Percentiles rank a stretch among this genome's conserved stretches.
Conservation (phyloP, 2,113 vertebrate species). For the Mellivora capensis region DNA sequence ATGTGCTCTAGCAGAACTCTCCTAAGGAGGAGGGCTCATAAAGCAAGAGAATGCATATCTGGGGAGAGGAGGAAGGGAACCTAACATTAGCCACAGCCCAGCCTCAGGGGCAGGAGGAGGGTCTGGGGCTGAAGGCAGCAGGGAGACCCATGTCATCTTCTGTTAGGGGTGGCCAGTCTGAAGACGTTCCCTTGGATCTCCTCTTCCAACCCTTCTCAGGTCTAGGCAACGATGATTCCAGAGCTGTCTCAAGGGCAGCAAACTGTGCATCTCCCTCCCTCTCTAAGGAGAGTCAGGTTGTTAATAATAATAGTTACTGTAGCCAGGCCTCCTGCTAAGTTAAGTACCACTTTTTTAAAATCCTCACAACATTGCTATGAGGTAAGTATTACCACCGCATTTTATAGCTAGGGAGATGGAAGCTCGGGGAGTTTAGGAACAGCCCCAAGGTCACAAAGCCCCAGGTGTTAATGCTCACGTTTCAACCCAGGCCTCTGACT, state of each 20-base stretch:
- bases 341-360: not conserved
- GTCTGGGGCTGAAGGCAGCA: not conserved
- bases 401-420: not conserved
- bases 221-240: not conserved
- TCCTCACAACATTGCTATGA: not conserved
- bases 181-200: too few relatives aligned
- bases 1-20: not conserved
- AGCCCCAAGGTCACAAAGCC: slow-evolving; percentile 26
- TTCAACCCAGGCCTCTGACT: not conserved
- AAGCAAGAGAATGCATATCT: not conserved
- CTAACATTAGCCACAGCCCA: not conserved
- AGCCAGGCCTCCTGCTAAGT: not conserved
- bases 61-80: not conserved
- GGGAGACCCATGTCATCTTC: not conserved
- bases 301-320: not conserved
- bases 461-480: not conserved
- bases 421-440: not conserved
- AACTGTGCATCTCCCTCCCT: not conserved
- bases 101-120: not conserved
- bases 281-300: not conserved
- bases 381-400: not conserved
- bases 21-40: not conserved
- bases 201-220: not conserved
- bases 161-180: not conserved
- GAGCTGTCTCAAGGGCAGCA: not conserved